Base-by-base conservation (phyloP, 2,113 vertebrate genomes). In the Sturnira hondurensis region DNA sequence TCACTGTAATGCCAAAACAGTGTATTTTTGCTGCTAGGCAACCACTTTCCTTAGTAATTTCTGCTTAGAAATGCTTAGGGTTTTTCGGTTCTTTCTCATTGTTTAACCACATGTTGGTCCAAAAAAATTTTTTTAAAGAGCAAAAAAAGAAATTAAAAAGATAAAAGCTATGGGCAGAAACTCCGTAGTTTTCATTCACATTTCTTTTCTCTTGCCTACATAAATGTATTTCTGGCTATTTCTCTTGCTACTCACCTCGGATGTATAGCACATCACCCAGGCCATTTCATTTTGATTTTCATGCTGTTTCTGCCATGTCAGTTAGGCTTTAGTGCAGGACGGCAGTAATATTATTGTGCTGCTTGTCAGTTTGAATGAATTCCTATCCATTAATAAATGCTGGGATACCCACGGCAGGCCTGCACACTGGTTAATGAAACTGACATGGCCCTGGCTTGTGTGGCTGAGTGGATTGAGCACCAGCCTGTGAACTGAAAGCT, bases 41-140 rank as follows among this genome's bases (percentile, higher is more conserved):
- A 96, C 96, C 93, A 87, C 86, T 97, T 93, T 90, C 63, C 88
- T 87, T 77, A 73, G 50, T 83, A 89, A 97, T 95, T 97, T 98
- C 94, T 97, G 92, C 73, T 98, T 65, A 96, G 87, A 90, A 95
- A 94, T 20, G 2, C 28, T 94, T 58, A 96, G 80, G 95, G 7
- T 47, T 41, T 97, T 96, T 97, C 54, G 54, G 17, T 41, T 89
- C 43, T 95, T 97, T 67, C 31, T 95, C 31, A 78, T 58, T 83
- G n/a, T 61, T 96, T 93, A 85, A 82, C n/a, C 28, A 82, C 54
- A 26, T 65, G 73, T 89, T 96, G 73, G 36, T 76, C 36, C 24
- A 92, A 70, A 77, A 15, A 17, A 84, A 95, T 10, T 71, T 54
- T 17, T 5, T 41, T 28, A 20, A 41, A 82, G 36, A 52, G 8